A percentile compares a stretch with the other conserved stretches of the same genome.
phyloP scores from a whole-genome alignment of 2,888 invertebrate genomes.

The Silvanus unidentatus region DNA sequence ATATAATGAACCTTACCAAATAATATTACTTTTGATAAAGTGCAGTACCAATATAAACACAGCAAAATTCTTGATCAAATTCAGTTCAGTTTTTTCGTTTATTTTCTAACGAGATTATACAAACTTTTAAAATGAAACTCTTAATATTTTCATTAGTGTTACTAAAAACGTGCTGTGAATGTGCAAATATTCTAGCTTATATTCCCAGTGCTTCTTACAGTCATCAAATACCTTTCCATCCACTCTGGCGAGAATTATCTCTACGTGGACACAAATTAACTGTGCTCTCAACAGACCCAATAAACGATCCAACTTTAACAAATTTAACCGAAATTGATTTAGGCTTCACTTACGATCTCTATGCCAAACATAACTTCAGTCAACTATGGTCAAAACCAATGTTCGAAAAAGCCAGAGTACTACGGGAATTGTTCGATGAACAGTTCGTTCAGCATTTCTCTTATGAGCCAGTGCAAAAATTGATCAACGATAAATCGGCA shows the following conservation, averaged over 20 bases:
- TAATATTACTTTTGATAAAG: too few species aligned
- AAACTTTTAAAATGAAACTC: too few species aligned
- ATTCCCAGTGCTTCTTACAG: conserved; percentile 36
- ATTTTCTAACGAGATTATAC: too few species aligned
- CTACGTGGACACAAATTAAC: conserved; percentile 48
- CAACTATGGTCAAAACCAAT: conserved; percentile 17
- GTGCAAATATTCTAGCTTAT: conserved; percentile 26
- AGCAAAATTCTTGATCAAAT: too few species aligned
- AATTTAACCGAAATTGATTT: conserved; percentile 45
- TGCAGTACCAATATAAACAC: too few species aligned
- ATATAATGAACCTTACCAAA: too few species aligned
- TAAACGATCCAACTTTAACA: conserved; percentile 36
- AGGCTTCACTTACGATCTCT: conserved; percentile 34
- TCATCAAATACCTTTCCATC: conserved; percentile 48
- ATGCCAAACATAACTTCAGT: conserved; percentile 16
- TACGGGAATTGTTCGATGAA: conserved; percentile 18
- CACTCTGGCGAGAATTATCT: conserved; percentile 45
- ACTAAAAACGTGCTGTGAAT: neutral
- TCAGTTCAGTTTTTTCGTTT: too few species aligned
- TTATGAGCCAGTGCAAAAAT: conserved; percentile 30
- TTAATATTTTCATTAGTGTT: too few species aligned
- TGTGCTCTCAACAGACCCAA: conserved; percentile 44
- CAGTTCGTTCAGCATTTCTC: conserved; percentile 20
- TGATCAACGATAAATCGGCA: conserved; percentile 31
- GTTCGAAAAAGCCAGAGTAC: conserved; percentile 16